These are phyloP conservation scores for Saturnia pavonia DNA, from an alignment of 2,888 invertebrate species.

Conservation along the genomic window DNA sequence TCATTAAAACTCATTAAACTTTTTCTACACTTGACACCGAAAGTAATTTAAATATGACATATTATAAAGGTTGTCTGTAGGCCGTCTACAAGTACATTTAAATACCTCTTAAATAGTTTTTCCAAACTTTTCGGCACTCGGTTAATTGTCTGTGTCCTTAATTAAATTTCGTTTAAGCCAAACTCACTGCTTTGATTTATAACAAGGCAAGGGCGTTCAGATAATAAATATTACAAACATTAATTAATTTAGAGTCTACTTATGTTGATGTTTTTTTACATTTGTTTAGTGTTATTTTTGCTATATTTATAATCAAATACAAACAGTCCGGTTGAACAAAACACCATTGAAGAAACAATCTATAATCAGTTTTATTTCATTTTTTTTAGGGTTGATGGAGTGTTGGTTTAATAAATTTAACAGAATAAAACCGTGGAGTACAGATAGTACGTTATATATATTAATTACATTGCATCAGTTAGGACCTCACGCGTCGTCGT, in stretches of 20 bases:
- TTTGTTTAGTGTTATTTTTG: background rate
- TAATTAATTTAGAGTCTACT: constrained; percentile 23
- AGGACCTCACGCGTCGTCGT: too few relatives aligned
- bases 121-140: constrained; percentile 28
- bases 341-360: background rate
- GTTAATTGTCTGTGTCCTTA: constrained; percentile 24
- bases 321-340: background rate
- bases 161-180: constrained; percentile 29
- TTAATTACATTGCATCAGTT: too few relatives aligned
- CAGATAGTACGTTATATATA: too few relatives aligned
- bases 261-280: background rate
- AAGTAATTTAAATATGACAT: background rate
- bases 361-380: background rate
- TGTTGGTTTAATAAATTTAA: too few relatives aligned
- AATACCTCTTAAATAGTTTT: constrained; percentile 31
- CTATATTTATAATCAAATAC: background rate
- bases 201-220: constrained; percentile 11
- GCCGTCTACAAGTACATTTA: constrained; percentile 26
- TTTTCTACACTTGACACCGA: background rate
- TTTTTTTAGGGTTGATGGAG: too few relatives aligned
- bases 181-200: constrained; percentile 27
- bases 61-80: constrained; percentile 33
- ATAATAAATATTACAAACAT: constrained; percentile 10
- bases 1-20: too few relatives aligned
- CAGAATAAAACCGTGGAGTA: too few relatives aligned